Conservation (phyloP, 2,113 vertebrate genomes). For the Lutjanus erythropterus region DNA sequence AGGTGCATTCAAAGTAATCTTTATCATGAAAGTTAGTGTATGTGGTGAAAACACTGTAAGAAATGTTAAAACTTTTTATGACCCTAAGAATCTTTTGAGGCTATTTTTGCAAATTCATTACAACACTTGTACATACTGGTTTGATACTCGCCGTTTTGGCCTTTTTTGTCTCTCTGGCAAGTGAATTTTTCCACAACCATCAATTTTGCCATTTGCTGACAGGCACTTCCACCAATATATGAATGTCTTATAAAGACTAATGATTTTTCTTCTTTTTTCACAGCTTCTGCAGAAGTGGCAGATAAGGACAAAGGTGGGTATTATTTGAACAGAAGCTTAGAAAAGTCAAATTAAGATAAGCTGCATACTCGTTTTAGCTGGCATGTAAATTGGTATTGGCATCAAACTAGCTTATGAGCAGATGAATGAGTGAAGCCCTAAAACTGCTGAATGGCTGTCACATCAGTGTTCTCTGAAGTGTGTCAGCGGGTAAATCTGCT, state of each 20-base stretch:
- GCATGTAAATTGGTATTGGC: conserved; percentile 30
- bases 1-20: too few relatives aligned
- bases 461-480: conserved; percentile 56
- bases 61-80: neutral
- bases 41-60: neutral
- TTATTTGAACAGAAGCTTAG: conserved; percentile 40
- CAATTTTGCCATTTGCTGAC: conserved; percentile 36
- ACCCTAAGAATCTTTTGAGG: neutral
- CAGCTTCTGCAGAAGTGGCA: conserved; percentile 74
- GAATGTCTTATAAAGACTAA: conserved; percentile 30
- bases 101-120: neutral
- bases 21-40: neutral
- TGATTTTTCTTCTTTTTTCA: conserved; percentile 39
- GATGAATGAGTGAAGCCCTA: conserved; percentile 40
- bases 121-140: neutral
- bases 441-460: conserved; percentile 51
- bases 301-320: conserved; percentile 74
- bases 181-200: conserved; percentile 6
- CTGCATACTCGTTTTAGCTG: conserved; percentile 12
- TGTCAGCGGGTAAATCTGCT: conserved; percentile 52
- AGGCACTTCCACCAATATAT: conserved; percentile 8
- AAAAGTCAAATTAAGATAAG: conserved; percentile 55
- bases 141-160: neutral
- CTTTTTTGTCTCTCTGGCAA: neutral
- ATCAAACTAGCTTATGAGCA: conserved; percentile 33